A percentile compares a stretch with the other conserved stretches of the same genome.
Evolutionary conservation across 1,140 invertebrate species (phyloP).

Genomic region (Zaprionus tsacasi): DNA sequence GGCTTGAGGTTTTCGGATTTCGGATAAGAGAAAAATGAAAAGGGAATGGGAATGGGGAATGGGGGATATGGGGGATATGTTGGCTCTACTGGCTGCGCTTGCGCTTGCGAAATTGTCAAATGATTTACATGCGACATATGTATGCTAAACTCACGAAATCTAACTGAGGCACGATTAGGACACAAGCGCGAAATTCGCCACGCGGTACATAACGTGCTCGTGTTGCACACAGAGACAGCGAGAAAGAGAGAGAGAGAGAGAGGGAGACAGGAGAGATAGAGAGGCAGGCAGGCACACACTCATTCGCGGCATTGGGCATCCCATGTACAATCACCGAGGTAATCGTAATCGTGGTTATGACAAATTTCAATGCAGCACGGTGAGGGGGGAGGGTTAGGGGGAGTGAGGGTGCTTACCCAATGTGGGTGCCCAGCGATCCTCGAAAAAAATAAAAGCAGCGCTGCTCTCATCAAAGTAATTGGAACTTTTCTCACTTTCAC

Average conservation of each 20-base stretch:
- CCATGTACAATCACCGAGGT: slow-evolving; percentile 55
- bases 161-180: slow-evolving; percentile 80
- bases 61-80: background rate
- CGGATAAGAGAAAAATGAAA: background rate
- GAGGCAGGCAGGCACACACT: slow-evolving; percentile 5
- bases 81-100: slow-evolving; percentile 3
- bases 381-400: background rate
- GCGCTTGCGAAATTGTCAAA: slow-evolving; percentile 76
- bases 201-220: slow-evolving; percentile 52
- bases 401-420: background rate
- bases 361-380: slow-evolving; percentile 68
- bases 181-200: slow-evolving; percentile 62
- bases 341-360: slow-evolving; percentile 79
- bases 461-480: slow-evolving; percentile 61
- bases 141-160: slow-evolving; percentile 81
- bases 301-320: slow-evolving; percentile 42
- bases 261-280: background rate
- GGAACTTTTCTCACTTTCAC: slow-evolving; percentile 82
- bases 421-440: slow-evolving; percentile 46
- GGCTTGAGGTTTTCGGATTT: background rate
- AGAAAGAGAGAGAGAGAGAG: slow-evolving; percentile 9
- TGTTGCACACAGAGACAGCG: slow-evolving; percentile 36
- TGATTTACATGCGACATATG: slow-evolving; percentile 82
- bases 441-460: slow-evolving; percentile 12
- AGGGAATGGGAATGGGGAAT: background rate